Evolutionary conservation across 2,113 vertebrate species (phyloP), one percentile per base, ranked within the genome.

Genomic region (Neofelis nebulosa): DNA sequence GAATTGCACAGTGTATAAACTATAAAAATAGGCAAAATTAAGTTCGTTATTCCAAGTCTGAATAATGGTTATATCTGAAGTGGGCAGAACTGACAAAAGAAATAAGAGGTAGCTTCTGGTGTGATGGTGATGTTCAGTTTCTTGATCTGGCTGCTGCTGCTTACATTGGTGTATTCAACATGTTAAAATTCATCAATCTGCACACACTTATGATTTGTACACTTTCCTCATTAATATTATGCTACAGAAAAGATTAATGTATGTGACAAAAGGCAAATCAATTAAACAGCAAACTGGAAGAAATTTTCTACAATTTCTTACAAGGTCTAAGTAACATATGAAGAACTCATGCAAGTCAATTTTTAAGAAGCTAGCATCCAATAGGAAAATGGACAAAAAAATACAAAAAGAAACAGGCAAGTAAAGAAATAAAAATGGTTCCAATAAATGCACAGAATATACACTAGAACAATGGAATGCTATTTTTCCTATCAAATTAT

Each of bases 401-500:
- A 57, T 55, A 71, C 6, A 65, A 69, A 94, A 38, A 94, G 6
- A 88, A 95, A 91, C 45, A 48, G 11, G 87, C 5, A 90, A 83
- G n/a, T 5, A 90, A 92, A 94, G 33, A 94, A 94, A 86, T 65
- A 86, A 50, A 95, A 96, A 74, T 93, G 38, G 50, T 27, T 48
- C 27, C 71, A 91, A 83, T 74, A 81, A 93, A 93, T 23, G 19
- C 11, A 93, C 4, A 96, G 88, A 74, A 91, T 88, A 52, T 91
- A 96, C 95, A 89, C 25, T 55, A 91, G 41, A 97, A 78, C 52
- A 94, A 91, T 5, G 16, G 23, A 68, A 74, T 91, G n/a, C 16
- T 80, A 63, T 68, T 83, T 95, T 80, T 14, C 45, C 61, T 92
- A 68, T n/a, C 74, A 97, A 87, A 69, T 76, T 79, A 94, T 92